phyloP scores from a whole-genome alignment of 1,140 invertebrate genomes.

The Bombus terrestris region DNA sequence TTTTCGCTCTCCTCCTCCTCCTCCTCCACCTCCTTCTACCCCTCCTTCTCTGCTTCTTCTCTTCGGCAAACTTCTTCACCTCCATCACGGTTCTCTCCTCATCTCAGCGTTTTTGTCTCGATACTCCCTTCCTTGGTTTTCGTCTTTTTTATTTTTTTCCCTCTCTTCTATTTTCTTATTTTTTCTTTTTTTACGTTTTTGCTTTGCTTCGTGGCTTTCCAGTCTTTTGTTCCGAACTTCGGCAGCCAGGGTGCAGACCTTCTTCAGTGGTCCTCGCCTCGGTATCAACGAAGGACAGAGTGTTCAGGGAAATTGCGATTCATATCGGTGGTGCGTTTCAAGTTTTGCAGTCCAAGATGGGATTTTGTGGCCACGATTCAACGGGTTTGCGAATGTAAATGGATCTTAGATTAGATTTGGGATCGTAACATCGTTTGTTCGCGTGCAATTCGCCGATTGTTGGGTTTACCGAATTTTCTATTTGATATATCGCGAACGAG shows the following conservation, averaged over 20 bases:
- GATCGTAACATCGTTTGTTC: too few species aligned
- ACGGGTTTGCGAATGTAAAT: too few species aligned
- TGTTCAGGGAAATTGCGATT: too few species aligned
- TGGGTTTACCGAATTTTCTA: too few species aligned
- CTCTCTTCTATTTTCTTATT: not conserved
- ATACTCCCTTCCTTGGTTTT: constrained; percentile 35
- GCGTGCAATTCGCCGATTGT: too few species aligned
- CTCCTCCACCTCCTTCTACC: constrained; percentile 4
- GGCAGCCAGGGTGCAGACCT: not conserved
- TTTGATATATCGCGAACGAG: too few species aligned
- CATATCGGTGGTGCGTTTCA: not conserved
- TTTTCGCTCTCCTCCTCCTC: constrained; percentile 53
- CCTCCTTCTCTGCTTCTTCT: constrained; percentile 28
- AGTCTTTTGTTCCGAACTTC: constrained; percentile 43
- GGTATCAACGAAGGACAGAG: not conserved
- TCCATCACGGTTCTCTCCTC: constrained; percentile 46
- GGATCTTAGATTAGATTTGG: too few species aligned
- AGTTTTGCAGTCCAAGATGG: not conserved
- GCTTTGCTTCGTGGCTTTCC: constrained; percentile 52
- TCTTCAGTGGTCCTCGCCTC: not conserved
- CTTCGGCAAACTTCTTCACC: constrained; percentile 55
- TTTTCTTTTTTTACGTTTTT: not conserved
- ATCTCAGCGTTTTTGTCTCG: constrained; percentile 36
- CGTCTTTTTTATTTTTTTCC: constrained; percentile 13
- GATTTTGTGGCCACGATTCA: not conserved